These are phyloP conservation scores for Sphaerodactylus townsendi DNA, from an alignment of 2,113 vertebrate genomes.

Conservation along the genomic window DNA sequence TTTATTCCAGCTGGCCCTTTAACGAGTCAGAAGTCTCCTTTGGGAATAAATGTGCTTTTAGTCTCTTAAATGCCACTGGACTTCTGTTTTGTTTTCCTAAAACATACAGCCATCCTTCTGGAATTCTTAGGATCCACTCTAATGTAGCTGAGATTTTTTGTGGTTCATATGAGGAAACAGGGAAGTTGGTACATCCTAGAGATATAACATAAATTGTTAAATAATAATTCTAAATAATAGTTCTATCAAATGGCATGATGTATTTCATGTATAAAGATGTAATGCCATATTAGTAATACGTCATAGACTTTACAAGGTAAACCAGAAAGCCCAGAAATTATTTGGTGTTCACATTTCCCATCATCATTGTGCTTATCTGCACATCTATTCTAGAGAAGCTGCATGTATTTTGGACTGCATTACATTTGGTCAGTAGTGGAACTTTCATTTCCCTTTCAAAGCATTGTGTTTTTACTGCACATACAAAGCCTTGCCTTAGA, in stretches of 20 bases:
- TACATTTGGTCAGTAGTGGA: background rate
- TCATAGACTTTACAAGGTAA: background rate
- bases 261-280: conserved; percentile 18
- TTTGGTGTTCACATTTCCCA: background rate
- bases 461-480: background rate
- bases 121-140: too few relatives aligned
- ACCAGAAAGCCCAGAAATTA: background rate
- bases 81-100: too few relatives aligned
- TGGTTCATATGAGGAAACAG: conserved; percentile 19
- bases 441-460: background rate
- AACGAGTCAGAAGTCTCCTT: too few relatives aligned
- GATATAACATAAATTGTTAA: background rate
- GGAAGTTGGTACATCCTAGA: too few relatives aligned
- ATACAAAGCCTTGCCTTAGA: background rate
- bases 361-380: background rate
- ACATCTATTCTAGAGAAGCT: background rate
- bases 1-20: too few relatives aligned
- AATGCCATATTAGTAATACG: background rate
- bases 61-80: too few relatives aligned
- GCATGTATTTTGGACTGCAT: background rate
- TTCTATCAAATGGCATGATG: conserved; percentile 20
- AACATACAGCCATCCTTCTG: too few relatives aligned
- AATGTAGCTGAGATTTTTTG: too few relatives aligned
- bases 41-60: too few relatives aligned
- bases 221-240: too few relatives aligned